These are phyloP conservation scores for Scleropages formosus DNA, from an alignment of 2,797 vertebrate genomes.

Conservation along the genomic window DNA sequence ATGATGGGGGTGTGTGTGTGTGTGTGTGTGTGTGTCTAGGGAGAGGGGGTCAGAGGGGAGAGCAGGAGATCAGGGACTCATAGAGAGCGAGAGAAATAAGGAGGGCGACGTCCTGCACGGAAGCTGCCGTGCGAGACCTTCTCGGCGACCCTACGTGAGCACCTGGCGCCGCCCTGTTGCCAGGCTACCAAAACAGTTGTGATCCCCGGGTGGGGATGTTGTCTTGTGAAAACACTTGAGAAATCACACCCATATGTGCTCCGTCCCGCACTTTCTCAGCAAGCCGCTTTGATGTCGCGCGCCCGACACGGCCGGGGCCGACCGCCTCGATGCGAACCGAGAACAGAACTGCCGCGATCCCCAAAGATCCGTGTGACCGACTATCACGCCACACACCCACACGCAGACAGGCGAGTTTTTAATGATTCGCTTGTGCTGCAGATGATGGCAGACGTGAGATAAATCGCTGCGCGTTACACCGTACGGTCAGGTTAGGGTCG, in stretches of 20 bases:
- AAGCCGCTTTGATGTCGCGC: neutral
- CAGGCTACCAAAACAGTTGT: neutral
- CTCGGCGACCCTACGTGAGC: neutral
- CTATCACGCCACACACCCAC: no score
- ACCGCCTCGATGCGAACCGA: no score
- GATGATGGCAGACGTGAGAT: no score
- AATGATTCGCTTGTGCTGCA: no score
- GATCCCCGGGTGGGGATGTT: conserved; percentile 10
- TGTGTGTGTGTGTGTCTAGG: conserved; percentile 35
- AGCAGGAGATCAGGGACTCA: conserved; percentile 38
- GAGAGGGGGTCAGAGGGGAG: conserved; percentile 35
- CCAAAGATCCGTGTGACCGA: no score
- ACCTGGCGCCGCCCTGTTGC: conserved; percentile 18
- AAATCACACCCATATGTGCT: neutral
- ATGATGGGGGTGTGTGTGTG: conserved; percentile 50
- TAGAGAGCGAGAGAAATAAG: conserved; percentile 54
- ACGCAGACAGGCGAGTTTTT: no score
- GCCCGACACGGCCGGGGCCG: no score
- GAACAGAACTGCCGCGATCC: no score
- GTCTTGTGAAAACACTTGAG: neutral
- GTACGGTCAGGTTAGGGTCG: no score
- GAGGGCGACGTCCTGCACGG: conserved; percentile 41
- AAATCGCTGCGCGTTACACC: no score
- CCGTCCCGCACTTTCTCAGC: neutral
- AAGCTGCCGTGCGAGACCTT: neutral